These are phyloP conservation scores for Gopherus flavomarginatus DNA, from an alignment of 2,113 vertebrate genomes.

Conservation along the genomic window DNA sequence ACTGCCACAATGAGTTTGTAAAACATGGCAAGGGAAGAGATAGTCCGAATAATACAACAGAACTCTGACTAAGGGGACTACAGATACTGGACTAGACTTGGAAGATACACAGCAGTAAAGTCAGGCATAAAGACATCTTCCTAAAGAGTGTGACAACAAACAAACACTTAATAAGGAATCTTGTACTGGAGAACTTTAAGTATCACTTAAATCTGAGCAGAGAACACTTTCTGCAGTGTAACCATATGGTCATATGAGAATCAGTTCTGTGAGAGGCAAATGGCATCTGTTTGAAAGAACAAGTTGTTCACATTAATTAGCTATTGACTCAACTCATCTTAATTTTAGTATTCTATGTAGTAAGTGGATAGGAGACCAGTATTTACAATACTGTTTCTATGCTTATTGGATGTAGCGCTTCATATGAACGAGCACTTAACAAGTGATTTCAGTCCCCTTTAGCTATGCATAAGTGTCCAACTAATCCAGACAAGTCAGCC, in stretches of 20 bases:
- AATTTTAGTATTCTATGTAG: background rate
- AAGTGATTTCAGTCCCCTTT: background rate
- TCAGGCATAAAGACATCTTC: background rate
- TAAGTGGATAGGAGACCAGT: background rate
- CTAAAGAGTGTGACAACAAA: background rate
- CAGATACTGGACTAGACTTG: background rate
- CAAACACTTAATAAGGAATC: background rate
- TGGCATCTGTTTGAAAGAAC: background rate
- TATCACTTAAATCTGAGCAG: background rate
- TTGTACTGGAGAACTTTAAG: background rate
- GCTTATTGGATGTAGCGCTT: background rate
- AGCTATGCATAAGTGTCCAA: background rate
- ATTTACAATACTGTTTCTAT: background rate
- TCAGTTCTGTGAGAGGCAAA: background rate
- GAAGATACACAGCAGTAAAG: background rate
- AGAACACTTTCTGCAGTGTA: background rate
- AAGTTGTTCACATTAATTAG: background rate
- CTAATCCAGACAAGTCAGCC: background rate
- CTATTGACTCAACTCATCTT: background rate
- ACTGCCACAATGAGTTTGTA: background rate
- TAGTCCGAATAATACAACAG: background rate
- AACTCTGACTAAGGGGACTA: background rate
- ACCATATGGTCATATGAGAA: background rate
- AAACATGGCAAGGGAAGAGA: constrained; percentile 51
- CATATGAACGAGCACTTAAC: background rate